phyloP scores from a whole-genome alignment of 92 coral and sea anemone species.

The Porites lobata region DNA sequence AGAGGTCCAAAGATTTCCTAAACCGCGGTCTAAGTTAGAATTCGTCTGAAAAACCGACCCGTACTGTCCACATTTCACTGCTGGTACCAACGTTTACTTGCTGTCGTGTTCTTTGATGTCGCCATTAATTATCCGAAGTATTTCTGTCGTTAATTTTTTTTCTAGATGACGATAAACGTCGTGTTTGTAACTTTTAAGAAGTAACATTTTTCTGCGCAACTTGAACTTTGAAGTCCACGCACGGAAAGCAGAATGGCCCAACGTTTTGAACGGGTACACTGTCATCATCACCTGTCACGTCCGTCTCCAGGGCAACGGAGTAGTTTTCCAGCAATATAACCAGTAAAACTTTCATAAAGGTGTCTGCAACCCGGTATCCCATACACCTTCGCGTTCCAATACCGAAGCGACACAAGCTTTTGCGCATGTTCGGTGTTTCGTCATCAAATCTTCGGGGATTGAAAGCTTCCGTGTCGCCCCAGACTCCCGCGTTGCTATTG shows the following conservation, averaged over 20 bases:
- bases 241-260: conserved; percentile 74
- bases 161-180: too few relatives aligned
- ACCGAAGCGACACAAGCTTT: conserved; percentile 77
- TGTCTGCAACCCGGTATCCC: conserved; percentile 81
- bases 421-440: conserved; percentile 86
- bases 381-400: conserved; percentile 77
- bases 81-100: too few relatives aligned
- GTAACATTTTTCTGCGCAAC: neutral
- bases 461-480: conserved; percentile 68
- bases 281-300: conserved; percentile 69
- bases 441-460: conserved; percentile 79
- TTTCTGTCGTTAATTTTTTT: too few relatives aligned
- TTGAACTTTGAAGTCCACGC: conserved; percentile 64
- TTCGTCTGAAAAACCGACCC: too few relatives aligned
- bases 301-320: conserved; percentile 58
- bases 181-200: neutral
- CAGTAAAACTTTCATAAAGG: conserved; percentile 74
- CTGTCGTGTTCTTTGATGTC: too few relatives aligned
- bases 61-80: too few relatives aligned
- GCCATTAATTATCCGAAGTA: too few relatives aligned
- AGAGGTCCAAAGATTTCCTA: too few relatives aligned
- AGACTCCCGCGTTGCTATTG: conserved; percentile 70
- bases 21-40: too few relatives aligned
- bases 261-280: conserved; percentile 64
- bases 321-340: conserved; percentile 33